Percentiles rank a stretch among this genome's conserved stretches.
Evolutionary conservation across 2,113 vertebrate genomes (phyloP).

Genomic region (Rhabdomys dilectus): DNA sequence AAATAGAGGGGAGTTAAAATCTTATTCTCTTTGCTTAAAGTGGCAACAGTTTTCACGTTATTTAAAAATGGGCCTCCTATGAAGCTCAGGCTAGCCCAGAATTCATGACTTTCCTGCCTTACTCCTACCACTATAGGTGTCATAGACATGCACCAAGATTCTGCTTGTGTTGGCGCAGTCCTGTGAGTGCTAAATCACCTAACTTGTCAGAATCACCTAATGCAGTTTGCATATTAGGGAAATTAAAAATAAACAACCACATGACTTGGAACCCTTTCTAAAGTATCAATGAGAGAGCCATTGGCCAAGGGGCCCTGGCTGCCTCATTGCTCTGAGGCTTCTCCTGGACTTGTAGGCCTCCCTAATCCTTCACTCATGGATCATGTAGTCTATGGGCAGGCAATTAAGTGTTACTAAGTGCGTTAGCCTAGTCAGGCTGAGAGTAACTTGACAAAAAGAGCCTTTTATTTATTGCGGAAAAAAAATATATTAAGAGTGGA

Average conservation of each 20-base stretch:
- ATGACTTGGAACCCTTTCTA: background rate
- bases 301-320: background rate
- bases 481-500: background rate
- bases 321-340: background rate
- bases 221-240: background rate
- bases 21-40: background rate
- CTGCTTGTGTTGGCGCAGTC: background rate
- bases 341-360: background rate
- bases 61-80: background rate
- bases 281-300: background rate
- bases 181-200: background rate
- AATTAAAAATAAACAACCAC: background rate
- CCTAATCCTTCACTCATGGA: accelerated
- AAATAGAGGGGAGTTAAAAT: background rate
- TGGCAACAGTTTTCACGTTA: background rate
- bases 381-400: background rate
- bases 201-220: background rate
- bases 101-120: background rate
- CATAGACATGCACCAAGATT: background rate
- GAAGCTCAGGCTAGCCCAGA: no score
- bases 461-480: background rate
- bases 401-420: no score
- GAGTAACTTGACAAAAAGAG: background rate
- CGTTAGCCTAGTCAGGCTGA: background rate
- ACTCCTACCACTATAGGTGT: background rate